Evolutionary conservation across 1,140 invertebrate species (phyloP).

Genomic region (Pseudoatta argentina): DNA sequence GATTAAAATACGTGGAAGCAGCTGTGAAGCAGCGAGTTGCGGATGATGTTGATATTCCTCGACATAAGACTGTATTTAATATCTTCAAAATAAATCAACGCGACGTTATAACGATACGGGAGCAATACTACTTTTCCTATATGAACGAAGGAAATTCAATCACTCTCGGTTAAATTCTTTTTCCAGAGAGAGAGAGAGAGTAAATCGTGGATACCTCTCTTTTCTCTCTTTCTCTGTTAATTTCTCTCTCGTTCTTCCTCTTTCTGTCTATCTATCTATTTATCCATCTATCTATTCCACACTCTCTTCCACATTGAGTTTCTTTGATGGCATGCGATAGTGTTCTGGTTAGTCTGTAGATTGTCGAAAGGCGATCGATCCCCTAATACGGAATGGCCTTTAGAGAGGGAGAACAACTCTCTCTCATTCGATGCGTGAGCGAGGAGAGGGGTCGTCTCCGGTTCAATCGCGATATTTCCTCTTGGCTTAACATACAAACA

Average conservation of each 20-base stretch:
- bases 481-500: conserved; percentile 64
- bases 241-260: conserved; percentile 26
- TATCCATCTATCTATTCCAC: conserved; percentile 28
- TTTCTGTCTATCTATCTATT: conserved; percentile 42
- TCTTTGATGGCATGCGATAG: conserved; percentile 80
- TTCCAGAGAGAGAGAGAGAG: conserved; percentile 42
- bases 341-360: conserved; percentile 75
- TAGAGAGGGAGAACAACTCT: conserved; percentile 61
- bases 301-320: conserved; percentile 73
- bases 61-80: background rate
- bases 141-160: conserved; percentile 15
- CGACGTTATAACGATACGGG: conserved; percentile 9
- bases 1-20: conserved; percentile 52
- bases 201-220: conserved; percentile 63
- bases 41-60: conserved; percentile 51
- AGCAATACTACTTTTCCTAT: conserved; percentile 28
- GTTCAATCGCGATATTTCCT: conserved; percentile 63
- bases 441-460: conserved; percentile 50
- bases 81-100: conserved; percentile 19
- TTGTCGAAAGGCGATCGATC: conserved; percentile 51
- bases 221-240: conserved; percentile 51
- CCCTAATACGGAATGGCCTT: conserved; percentile 63
- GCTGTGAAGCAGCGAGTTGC: conserved; percentile 63
- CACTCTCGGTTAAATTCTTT: conserved; percentile 8
- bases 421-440: conserved; percentile 61